Conservation (phyloP, 2,888 invertebrate genomes). For the Xanthia togata region DNA sequence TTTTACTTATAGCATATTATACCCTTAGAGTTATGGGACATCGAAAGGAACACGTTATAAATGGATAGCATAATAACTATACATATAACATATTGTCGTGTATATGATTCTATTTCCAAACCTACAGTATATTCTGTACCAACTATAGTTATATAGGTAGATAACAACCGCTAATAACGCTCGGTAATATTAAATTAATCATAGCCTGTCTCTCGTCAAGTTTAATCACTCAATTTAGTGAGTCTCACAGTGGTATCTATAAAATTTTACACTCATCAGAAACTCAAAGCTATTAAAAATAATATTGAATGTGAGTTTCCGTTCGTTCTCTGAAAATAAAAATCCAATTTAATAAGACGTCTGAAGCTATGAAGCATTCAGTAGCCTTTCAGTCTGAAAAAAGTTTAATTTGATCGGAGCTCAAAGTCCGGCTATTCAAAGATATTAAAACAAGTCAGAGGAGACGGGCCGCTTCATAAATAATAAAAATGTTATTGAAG, state of each 20-base stretch:
- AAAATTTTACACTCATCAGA: conserved; percentile 12
- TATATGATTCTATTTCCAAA: neutral
- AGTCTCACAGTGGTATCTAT: neutral
- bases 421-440: conserved; percentile 53
- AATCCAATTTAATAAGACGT: conserved; percentile 34
- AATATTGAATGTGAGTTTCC: conserved; percentile 7
- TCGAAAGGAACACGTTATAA: no score
- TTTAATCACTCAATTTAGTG: conserved; percentile 29
- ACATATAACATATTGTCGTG: no score
- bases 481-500: conserved; percentile 63
- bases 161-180: conserved; percentile 47
- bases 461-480: conserved; percentile 57
- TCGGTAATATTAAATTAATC: conserved; percentile 36
- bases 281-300: neutral
- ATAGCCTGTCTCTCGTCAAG: conserved; percentile 9
- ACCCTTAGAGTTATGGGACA: no score
- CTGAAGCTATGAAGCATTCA: conserved; percentile 47
- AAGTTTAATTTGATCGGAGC: conserved; percentile 55
- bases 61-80: neutral
- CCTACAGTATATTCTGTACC: neutral
- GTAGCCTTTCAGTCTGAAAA: conserved; percentile 29
- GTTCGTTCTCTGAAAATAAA: conserved; percentile 29
- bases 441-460: conserved; percentile 62
- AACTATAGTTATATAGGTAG: neutral
- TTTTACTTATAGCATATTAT: no score